Evolutionary conservation across 2,113 vertebrate genomes (phyloP), one percentile per base, ranked within the genome.

Genomic region (Microtus ochrogaster): DNA sequence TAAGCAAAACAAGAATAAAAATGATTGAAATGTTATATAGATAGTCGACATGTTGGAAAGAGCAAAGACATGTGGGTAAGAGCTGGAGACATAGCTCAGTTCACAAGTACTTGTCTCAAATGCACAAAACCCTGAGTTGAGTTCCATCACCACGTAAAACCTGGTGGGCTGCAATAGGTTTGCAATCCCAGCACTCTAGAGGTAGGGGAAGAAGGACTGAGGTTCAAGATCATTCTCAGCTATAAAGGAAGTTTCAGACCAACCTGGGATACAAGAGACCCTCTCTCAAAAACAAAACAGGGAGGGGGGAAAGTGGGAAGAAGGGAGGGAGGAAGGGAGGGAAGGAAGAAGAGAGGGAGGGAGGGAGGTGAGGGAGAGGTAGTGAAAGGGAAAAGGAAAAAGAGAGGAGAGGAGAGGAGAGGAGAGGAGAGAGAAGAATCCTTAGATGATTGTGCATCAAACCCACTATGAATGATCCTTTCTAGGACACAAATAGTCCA

Each of bases 291-390:
- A 79, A 78, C 12, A 7, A 76, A 47, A 47, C 1, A 28, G 19
- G 28, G 30, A 47, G 24, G 44, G 11, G 2, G 2, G 49, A 3
- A 13, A 49, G 49, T 52, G 28, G 5, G 41, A 26, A n/a, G 36
- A 9, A 14, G 11, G 5, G 55, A 17, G 0, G 47, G 4, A 68
- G 30, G 30, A 0, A 68, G 13, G 14, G 5, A 16, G 30, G 30
- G 8, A 47, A 6, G 13, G 10, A 49, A 14, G 5, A 3, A 49
- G 0, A 9, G 11, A 74, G 36, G 49, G 2, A 49, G 49, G 1
- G 12, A 52, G 49, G 12, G 49, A 14, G 11, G 49, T 0, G 10
- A 49, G 49, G 10, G 47, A 49, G 47, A 49, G 47, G 47, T 49
- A 49, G 47, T 49, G 10, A 49, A 49, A 49, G 47, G 10, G 10